These are phyloP conservation scores for Nomada fucata DNA, from an alignment of 2,888 invertebrate species.

Conservation along the genomic window DNA sequence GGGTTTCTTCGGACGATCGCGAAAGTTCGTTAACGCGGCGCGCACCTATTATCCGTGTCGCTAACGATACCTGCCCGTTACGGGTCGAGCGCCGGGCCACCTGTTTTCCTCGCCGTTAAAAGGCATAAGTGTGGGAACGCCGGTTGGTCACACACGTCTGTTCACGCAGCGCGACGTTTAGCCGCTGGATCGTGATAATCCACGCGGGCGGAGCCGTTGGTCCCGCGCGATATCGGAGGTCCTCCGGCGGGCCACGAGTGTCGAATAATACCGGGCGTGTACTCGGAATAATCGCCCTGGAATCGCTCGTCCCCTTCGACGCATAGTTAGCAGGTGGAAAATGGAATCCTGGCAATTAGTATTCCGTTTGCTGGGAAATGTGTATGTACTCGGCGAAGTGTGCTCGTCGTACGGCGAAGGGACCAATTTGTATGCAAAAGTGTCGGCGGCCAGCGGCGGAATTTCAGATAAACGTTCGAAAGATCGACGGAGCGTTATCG, in stretches of 20 bases:
- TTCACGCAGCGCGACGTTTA: slow-evolving; percentile 49
- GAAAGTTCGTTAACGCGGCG: slow-evolving; percentile 4
- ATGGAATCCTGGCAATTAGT: background rate
- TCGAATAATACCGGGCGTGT: background rate
- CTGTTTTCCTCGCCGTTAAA: slow-evolving; percentile 63
- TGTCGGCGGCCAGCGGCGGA: slow-evolving; percentile 6
- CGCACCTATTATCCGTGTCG: slow-evolving; percentile 5
- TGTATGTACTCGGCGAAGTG: background rate
- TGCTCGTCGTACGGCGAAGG: background rate
- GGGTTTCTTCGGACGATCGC: background rate
- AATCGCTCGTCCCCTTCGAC: background rate
- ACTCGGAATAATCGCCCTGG: background rate
- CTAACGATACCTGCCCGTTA: slow-evolving; percentile 47
- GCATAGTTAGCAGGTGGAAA: background rate
- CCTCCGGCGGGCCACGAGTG: background rate
- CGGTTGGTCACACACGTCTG: slow-evolving; percentile 58
- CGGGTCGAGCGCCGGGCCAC: slow-evolving; percentile 48
- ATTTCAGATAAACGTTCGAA: slow-evolving; percentile 32
- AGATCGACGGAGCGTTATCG: slow-evolving; percentile 30
- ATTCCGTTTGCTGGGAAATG: too few relatives aligned
- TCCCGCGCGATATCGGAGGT: slow-evolving; percentile 8
- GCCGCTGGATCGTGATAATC: slow-evolving; percentile 62
- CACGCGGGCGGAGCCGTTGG: slow-evolving; percentile 37
- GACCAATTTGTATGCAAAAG: too few relatives aligned
- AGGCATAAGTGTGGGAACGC: slow-evolving; percentile 68